Evolutionary conservation across 2,797 vertebrate genomes (phyloP), one percentile per base, ranked within the genome.

Genomic region (Staurois parvus): DNA sequence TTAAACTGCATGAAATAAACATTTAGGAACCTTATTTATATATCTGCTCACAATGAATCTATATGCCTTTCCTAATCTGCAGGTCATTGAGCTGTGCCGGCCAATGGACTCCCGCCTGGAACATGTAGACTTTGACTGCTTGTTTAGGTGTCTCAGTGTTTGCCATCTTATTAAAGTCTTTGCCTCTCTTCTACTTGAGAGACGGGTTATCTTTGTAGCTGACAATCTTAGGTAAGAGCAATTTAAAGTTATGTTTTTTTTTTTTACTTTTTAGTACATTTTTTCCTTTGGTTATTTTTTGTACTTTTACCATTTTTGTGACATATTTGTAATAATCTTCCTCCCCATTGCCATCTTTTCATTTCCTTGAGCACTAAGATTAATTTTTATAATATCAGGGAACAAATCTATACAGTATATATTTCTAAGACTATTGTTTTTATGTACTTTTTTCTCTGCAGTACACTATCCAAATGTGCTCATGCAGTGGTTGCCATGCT

Each of bases 191-290:
- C 92, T 99, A 88, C 94, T 99, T 76, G 98, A 99, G 93, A 95
- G 98, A 91, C 96, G 98, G 56, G 96, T 99, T 64, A 97, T 99
- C 93, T 97, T 99, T 83, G 96, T 98, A 26, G 98, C 98, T 30
- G 96, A 99, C 90, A 99, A 96, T 90, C 94, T 99, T 87, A 97
- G 98, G 98, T 99, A 90, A 92, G 48, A 52, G 4, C 13, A 72
- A 70, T 42, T 24, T 4, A 52, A 52, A 19, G 17, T 15, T 19
- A 13, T 52, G 4, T 5, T n/a, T 75, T 17, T 5, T n/a, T 75
- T 17, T 12, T 29, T n/a, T 68, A 37, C 4, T 68, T 28, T 30
- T 68, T 59, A 6, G 56, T 59, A 7, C 24, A 21, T 59, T 59
- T 59, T n/a, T 24, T 52, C 11, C 48, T 12, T 52, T 3, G 3